Evolutionary conservation across 1,140 invertebrate species (phyloP).

Genomic region (Pentalonia nigronervosa): DNA sequence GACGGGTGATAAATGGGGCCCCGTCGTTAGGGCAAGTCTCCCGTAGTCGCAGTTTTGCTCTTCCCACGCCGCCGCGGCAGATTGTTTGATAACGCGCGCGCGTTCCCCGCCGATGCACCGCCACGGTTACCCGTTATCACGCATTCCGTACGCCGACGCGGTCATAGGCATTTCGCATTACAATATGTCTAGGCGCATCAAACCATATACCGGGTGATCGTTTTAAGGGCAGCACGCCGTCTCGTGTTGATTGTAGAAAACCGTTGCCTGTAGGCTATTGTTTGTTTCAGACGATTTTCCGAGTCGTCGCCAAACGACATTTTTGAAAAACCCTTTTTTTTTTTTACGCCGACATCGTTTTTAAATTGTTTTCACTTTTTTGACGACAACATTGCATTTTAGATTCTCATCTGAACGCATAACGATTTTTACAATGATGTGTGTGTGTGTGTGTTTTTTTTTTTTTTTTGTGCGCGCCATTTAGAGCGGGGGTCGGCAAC

Average conservation of each 20-base stretch:
- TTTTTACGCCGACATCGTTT: no score
- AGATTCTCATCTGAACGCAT: not conserved
- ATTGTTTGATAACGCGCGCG: constrained; percentile 22
- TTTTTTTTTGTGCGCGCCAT: no score
- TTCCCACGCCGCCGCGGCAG: not conserved
- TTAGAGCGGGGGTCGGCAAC: no score
- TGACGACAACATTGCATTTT: not conserved
- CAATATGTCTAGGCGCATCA: not conserved
- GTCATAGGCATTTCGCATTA: not conserved
- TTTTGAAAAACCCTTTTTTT: no score
- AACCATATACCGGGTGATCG: not conserved
- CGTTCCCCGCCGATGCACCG: not conserved
- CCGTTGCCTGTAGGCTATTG: no score
- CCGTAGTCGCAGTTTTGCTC: not conserved
- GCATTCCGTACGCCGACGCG: not conserved
- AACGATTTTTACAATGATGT: not conserved
- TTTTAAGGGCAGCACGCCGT: no score
- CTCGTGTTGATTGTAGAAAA: no score
- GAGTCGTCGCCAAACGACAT: no score
- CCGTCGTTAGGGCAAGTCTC: constrained; percentile 13
- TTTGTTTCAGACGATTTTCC: no score
- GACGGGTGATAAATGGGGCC: constrained; percentile 6
- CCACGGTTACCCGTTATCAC: not conserved
- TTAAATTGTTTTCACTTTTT: not conserved
- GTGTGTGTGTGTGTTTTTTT: no score